Evolutionary conservation across 2,888 invertebrate species (phyloP).

Genomic region (Chymomyza fuscimana): DNA sequence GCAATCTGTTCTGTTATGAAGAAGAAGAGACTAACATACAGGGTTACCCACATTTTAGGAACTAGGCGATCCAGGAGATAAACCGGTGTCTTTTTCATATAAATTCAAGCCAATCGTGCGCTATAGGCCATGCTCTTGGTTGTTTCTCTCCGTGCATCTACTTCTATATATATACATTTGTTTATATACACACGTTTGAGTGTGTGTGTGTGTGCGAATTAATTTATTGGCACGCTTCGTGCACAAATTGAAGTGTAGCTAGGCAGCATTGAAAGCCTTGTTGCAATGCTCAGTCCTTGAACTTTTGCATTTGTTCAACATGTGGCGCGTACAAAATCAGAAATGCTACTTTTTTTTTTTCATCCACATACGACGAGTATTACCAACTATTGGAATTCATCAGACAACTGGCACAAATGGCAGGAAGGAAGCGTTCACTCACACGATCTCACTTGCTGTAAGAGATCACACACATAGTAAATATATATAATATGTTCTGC

Average conservation of each 20-base stretch:
- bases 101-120: too few species aligned
- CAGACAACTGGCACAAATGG: background rate
- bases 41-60: too few species aligned
- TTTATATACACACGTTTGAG: background rate
- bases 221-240: constrained; percentile 78
- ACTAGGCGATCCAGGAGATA: too few species aligned
- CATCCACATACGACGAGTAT: background rate
- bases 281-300: constrained; percentile 37
- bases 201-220: constrained; percentile 54
- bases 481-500: constrained; percentile 53
- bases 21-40: too few species aligned
- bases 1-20: too few species aligned
- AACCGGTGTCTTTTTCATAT: too few species aligned
- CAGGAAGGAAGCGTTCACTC: background rate
- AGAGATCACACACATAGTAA: constrained; percentile 12
- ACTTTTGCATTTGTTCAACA: constrained; percentile 41
- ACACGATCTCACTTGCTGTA: background rate
- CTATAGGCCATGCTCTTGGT: too few species aligned
- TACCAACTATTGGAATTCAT: background rate
- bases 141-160: too few species aligned
- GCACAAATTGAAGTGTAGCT: constrained; percentile 77
- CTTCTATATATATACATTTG: too few species aligned
- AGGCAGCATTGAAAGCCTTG: constrained; percentile 63
- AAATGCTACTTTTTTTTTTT: background rate
- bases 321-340: constrained; percentile 13